phyloP scores from a whole-genome alignment of 64 coral and sea anemone genomes.

The Montipora cactus region DNA sequence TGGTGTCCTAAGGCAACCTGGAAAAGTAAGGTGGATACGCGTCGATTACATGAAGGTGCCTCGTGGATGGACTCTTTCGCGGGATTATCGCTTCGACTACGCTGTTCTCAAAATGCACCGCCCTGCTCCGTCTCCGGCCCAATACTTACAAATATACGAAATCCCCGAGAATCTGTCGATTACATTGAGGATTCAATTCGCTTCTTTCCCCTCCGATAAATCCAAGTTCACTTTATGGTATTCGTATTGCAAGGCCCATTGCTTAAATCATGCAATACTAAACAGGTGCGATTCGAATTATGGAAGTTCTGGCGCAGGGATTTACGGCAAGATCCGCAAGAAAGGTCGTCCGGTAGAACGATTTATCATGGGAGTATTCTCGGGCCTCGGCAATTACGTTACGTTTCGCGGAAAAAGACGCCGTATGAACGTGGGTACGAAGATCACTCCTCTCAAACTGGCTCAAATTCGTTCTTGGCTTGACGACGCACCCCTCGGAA shows the following conservation, averaged over 20 bases:
- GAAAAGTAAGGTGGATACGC: conserved; percentile 62
- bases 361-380: conserved; percentile 78
- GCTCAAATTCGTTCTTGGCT: conserved; percentile 68
- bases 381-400: conserved; percentile 49
- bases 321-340: conserved; percentile 45
- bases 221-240: conserved; percentile 75
- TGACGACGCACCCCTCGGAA: background rate
- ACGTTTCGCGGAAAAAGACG: background rate
- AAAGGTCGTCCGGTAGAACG: conserved; percentile 11
- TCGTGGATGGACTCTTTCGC: conserved; percentile 60
- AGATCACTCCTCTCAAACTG: conserved; percentile 63
- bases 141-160: conserved; percentile 51
- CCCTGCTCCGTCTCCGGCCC: conserved; percentile 2
- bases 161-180: background rate
- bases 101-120: conserved; percentile 68
- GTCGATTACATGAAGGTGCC: conserved; percentile 74
- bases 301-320: conserved; percentile 84
- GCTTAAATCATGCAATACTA: conserved; percentile 54
- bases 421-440: conserved; percentile 63
- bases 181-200: conserved; percentile 54
- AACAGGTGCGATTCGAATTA: conserved; percentile 73
- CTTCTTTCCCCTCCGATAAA: conserved; percentile 81
- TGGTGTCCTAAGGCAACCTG: conserved; percentile 61
- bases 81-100: conserved; percentile 72
- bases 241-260: conserved; percentile 62